Percentiles rank a stretch among this genome's conserved stretches.
Evolutionary conservation across 2,797 vertebrate species (phyloP).

Genomic region (Poeciliopsis turneri): DNA sequence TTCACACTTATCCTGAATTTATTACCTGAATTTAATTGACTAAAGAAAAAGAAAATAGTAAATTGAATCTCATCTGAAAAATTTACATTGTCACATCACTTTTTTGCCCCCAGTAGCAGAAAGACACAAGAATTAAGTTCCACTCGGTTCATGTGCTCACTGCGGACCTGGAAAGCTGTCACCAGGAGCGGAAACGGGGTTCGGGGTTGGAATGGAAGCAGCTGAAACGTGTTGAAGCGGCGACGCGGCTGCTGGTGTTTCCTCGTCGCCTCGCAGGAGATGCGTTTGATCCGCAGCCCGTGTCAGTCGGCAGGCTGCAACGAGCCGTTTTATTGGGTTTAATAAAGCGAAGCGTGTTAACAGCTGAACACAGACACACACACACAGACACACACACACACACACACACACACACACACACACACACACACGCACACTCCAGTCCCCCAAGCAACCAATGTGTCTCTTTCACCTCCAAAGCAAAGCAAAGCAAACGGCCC

Average conservation of each 20-base stretch:
- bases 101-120: not conserved
- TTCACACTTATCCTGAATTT: not conserved
- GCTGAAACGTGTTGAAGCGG: not conserved
- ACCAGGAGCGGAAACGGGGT: not conserved
- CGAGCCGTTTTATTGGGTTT: conserved; percentile 69
- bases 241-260: not conserved
- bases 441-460: not conserved
- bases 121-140: not conserved
- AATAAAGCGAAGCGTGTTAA: conserved; percentile 66
- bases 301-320: conserved; percentile 51
- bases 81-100: not conserved
- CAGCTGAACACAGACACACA: conserved; percentile 26
- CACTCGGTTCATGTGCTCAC: not conserved
- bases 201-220: not conserved
- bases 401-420: no score
- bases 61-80: not conserved
- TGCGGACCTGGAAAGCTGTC: not conserved
- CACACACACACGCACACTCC: no score
- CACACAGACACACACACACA: no score
- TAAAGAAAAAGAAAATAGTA: not conserved
- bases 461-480: not conserved
- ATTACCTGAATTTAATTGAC: no score
- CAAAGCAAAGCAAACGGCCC: not conserved
- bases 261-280: conserved; percentile 7
- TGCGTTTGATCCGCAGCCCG: conserved; percentile 60